Base-by-base conservation (phyloP, 1,140 invertebrate genomes). In the Lamellibrachia luymesi region DNA sequence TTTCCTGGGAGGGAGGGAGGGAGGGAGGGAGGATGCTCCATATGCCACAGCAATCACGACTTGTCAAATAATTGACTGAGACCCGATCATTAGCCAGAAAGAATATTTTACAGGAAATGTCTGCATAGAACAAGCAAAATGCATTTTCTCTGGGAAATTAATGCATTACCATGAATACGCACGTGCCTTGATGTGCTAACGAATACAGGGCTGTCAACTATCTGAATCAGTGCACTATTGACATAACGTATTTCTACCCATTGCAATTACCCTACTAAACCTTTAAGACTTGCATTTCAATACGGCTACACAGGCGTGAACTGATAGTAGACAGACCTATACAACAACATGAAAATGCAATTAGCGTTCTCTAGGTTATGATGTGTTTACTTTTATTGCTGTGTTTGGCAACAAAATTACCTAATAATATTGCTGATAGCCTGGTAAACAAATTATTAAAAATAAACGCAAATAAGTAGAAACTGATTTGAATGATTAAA, bases 221-320 rank as follows among this genome's bases (percentile, higher is more conserved):
- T 80, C 64, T 80, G 64, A 80, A 80, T 4, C 13, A 80, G 64
- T 80, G 64, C 64, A 80, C 64, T 80, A 80, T 80, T 80, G 64
- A 80, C 64, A 80, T 0, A 80, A 4, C 64, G 1, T 80, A 80
- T 80, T 8, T 80, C 25, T 80, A 22, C 64, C 7, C 64, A 80
- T 80, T 80, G 64, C 64, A 80, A 80, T 80, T 80, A 80, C 64
- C 64, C 64, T 80, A 80, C 64, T 80, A 80, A 80, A 22, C 64
- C 64, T 80, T 22, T 80, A 80, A 80, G 64, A 80, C 64, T 80
- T 8, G 25, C 64, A 80, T 80, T 80, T 80, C 13, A 80, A 80
- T 80, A 80, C 64, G 17, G 17, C 52, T 56, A 56, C 64, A 22
- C 64, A 10, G 13, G 13, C 25, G 25, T 22, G 13, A 80, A 80